These are phyloP conservation scores for Minunthozetes semirufus DNA, from an alignment of 2,888 invertebrate species.

Conservation along the genomic window DNA sequence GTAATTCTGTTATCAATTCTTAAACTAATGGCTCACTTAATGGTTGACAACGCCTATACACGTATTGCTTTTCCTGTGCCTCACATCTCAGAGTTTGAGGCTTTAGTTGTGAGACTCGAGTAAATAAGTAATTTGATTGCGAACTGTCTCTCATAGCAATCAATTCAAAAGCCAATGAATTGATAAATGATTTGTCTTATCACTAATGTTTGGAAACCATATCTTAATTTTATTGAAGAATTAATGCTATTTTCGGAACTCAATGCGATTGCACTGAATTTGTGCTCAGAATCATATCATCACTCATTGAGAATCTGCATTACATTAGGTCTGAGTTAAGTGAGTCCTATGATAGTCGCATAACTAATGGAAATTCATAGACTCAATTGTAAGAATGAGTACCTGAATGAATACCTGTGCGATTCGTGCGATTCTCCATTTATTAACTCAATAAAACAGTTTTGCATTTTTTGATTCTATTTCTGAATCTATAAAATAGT, in stretches of 20 bases:
- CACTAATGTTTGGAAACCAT: conserved; percentile 9
- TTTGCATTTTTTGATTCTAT: not conserved
- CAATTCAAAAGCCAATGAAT: conserved; percentile 11
- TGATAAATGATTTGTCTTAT: conserved; percentile 26
- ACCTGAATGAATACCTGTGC: too few relatives aligned
- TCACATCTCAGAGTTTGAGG: not conserved
- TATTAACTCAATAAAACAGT: not conserved
- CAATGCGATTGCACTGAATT: not conserved
- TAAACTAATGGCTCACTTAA: conserved; percentile 23
- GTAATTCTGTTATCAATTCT: conserved; percentile 14
- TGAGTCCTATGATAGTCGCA: not conserved
- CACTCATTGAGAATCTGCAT: not conserved
- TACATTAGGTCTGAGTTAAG: not conserved
- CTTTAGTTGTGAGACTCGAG: not conserved
- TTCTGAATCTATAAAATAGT: not conserved
- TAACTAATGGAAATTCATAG: too few relatives aligned
- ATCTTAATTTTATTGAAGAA: conserved; percentile 24
- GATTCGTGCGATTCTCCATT: too few relatives aligned
- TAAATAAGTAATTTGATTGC: conserved; percentile 26
- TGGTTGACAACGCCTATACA: conserved; percentile 24
- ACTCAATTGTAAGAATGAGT: too few relatives aligned
- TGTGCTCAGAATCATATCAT: not conserved
- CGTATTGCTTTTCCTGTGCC: not conserved
- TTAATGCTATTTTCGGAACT: conserved; percentile 2
- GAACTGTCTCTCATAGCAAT: conserved; percentile 18